phyloP scores from a whole-genome alignment of 2,797 vertebrate species.

The Synaphobranchus kaupii region DNA sequence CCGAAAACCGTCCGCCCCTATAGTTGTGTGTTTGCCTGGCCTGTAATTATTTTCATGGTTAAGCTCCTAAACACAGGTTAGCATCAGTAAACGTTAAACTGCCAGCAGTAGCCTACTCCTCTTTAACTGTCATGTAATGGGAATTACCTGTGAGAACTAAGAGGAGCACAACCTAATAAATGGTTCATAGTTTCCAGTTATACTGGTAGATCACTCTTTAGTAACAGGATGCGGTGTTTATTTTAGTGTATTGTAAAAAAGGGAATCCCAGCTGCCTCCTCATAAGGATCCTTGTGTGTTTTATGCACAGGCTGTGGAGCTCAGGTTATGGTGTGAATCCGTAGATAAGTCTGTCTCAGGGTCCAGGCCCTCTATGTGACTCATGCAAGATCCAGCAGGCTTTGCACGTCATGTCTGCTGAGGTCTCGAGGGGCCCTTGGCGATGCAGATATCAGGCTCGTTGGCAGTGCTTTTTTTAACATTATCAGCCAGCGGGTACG shows the following conservation, averaged over 20 bases:
- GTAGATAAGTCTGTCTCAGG: neutral
- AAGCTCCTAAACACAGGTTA: conserved; percentile 28
- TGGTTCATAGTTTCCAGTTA: neutral
- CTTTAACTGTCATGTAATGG: neutral
- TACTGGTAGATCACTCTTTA: neutral
- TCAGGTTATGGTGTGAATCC: neutral
- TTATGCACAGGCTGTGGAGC: neutral
- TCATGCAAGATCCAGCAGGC: neutral
- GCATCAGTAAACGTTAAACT: neutral
- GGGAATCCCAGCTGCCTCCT: neutral
- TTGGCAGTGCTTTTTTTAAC: conserved; percentile 13
- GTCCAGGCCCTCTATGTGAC: conserved; percentile 7
- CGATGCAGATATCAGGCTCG: neutral
- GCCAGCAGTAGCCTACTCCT: neutral
- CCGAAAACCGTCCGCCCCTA: neutral
- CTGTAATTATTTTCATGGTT: conserved; percentile 20
- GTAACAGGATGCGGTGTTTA: neutral
- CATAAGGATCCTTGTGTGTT: neutral
- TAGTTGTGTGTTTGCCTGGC: neutral
- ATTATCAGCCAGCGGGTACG: conserved; percentile 32
- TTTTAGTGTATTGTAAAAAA: neutral
- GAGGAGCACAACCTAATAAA: neutral
- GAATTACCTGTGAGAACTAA: neutral
- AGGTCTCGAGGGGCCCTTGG: neutral
- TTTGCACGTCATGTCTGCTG: neutral